Evolutionary conservation across 2,113 vertebrate species (phyloP).

Genomic region (Serilophus lunatus): DNA sequence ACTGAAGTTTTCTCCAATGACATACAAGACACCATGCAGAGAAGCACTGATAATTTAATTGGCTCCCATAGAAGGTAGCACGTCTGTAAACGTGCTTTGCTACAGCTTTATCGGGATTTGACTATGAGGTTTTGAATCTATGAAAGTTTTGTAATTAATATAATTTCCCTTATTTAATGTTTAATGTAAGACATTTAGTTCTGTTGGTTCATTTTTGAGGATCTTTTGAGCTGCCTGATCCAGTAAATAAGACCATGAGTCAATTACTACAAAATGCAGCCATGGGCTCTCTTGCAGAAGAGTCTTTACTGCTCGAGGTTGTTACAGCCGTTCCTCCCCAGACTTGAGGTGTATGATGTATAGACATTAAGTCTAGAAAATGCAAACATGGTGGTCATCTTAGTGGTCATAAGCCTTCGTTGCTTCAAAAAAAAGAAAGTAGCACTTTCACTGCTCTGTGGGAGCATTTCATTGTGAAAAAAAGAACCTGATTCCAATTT

Average conservation of each 20-base stretch:
- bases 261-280: neutral
- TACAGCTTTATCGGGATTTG: neutral
- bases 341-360: rapidly evolving
- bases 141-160: neutral
- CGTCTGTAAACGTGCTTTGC: neutral
- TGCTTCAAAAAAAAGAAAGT: neutral
- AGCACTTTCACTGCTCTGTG: neutral
- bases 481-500: neutral
- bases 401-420: neutral
- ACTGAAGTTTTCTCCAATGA: neutral
- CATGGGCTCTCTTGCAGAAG: neutral
- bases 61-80: neutral
- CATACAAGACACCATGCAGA: neutral
- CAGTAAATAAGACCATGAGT: neutral
- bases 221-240: neutral
- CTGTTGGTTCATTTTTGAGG: neutral
- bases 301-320: neutral
- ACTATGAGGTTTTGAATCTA: neutral
- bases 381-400: neutral
- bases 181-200: neutral
- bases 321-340: neutral
- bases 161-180: neutral
- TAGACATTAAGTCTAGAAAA: neutral
- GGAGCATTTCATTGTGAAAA: neutral
- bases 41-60: neutral